Evolutionary conservation across 2,888 invertebrate species (phyloP).

Genomic region (Oscheius sp.): DNA sequence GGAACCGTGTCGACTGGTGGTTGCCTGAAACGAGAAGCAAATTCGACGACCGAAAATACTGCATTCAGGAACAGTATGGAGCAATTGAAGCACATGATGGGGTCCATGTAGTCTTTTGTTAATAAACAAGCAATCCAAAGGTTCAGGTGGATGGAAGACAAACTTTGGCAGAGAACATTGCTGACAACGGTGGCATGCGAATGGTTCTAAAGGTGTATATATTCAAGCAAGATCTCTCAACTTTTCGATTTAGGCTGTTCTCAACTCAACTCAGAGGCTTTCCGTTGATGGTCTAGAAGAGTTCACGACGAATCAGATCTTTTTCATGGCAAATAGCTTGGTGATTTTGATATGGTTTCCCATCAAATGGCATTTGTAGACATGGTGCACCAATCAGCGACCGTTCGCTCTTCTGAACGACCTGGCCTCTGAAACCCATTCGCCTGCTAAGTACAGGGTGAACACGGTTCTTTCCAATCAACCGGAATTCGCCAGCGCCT

Average conservation of each 20-base stretch:
- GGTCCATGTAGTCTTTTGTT: slow-evolving; percentile 8
- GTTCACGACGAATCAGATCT: slow-evolving; percentile 32
- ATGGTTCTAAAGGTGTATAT: slow-evolving; percentile 16
- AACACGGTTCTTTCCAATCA: slow-evolving; percentile 38
- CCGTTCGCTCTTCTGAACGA: slow-evolving; percentile 14
- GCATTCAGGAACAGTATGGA: slow-evolving; percentile 36
- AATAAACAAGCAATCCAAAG: background rate
- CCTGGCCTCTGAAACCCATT: slow-evolving; percentile 28
- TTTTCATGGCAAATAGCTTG: slow-evolving; percentile 37
- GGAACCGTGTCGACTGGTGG: slow-evolving; percentile 40
- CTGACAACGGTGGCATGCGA: slow-evolving; percentile 41
- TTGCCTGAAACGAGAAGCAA: slow-evolving; percentile 8
- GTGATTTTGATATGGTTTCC: slow-evolving; percentile 13
- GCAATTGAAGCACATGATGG: slow-evolving; percentile 4
- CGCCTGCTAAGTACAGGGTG: slow-evolving; percentile 33
- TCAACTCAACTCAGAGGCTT: background rate
- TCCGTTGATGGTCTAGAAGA: slow-evolving; percentile 21
- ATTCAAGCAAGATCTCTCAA: background rate
- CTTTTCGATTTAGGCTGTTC: slow-evolving; percentile 7
- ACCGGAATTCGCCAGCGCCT: slow-evolving; percentile 34
- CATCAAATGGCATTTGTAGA: slow-evolving; percentile 20
- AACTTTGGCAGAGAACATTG: slow-evolving; percentile 39
- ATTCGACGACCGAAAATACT: slow-evolving; percentile 21
- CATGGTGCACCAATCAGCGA: slow-evolving; percentile 36
- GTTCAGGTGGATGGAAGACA: slow-evolving; percentile 35